phyloP scores from a whole-genome alignment of 2,113 vertebrate genomes.

The Solea solea region DNA sequence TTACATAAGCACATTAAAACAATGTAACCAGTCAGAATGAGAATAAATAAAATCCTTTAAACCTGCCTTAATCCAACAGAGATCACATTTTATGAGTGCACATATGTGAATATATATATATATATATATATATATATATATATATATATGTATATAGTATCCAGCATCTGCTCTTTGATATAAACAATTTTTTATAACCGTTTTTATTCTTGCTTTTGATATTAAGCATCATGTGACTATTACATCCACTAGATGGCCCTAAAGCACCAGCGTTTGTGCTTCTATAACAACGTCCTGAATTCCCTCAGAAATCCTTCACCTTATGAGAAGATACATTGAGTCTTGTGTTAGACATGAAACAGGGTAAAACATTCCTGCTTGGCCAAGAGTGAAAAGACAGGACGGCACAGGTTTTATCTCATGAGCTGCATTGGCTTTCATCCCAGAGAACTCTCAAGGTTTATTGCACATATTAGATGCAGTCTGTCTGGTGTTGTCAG shows the following conservation, averaged over 20 bases:
- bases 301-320: not conserved
- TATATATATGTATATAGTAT: no score
- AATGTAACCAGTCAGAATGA: no score
- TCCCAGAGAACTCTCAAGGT: not conserved
- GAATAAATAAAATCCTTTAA: no score
- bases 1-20: no score
- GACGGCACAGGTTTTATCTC: not conserved
- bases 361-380: not conserved
- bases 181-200: no score
- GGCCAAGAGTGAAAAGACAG: not conserved
- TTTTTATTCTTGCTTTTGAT: not conserved
- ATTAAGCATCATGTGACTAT: conserved; percentile 33
- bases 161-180: no score
- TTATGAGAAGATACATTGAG: not conserved
- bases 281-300: no score
- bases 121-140: no score
- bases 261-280: conserved; percentile 32
- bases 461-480: not conserved
- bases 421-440: not conserved
- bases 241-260: conserved; percentile 65
- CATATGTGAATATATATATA: no score
- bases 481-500: not conserved
- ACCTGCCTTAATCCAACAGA: no score
- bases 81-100: no score
- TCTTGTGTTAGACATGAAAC: not conserved